These are phyloP conservation scores for Heterotis niloticus DNA, from an alignment of 2,113 vertebrate genomes.

Conservation along the genomic window DNA sequence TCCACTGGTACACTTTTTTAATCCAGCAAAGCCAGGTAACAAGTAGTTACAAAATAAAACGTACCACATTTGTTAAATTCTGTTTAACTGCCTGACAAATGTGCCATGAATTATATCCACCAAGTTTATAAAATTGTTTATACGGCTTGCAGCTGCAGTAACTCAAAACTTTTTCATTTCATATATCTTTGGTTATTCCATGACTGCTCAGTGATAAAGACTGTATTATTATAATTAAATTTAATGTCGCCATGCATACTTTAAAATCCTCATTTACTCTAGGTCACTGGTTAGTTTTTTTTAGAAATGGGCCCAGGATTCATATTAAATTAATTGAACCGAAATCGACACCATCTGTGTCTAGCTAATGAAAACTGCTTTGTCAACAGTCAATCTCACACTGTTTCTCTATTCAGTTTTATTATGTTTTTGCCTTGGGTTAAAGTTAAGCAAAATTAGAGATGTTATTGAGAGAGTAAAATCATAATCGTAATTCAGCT, in stretches of 20 bases:
- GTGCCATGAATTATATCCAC: too few relatives aligned
- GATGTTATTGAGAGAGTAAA: not conserved
- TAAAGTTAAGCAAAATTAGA: not conserved
- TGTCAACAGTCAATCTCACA: not conserved
- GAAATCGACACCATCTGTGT: not conserved
- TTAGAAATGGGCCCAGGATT: not conserved
- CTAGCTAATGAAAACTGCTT: not conserved
- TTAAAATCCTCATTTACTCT: not conserved
- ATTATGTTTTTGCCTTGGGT: not conserved
- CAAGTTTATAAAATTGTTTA: too few relatives aligned
- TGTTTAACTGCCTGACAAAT: too few relatives aligned
- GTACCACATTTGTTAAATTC: too few relatives aligned
- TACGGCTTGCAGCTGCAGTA: too few relatives aligned
- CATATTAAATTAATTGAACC: not conserved
- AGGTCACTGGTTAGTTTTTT: too few relatives aligned
- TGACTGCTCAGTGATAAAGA: not conserved
- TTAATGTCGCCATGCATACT: not conserved
- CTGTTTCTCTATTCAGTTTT: not conserved
- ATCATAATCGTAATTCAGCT: not conserved
- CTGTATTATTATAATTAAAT: not conserved
- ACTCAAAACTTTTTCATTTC: too few relatives aligned
- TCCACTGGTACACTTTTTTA: too few relatives aligned
- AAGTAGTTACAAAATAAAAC: too few relatives aligned
- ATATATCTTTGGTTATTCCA: not conserved
- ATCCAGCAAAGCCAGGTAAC: too few relatives aligned